Percentiles rank a stretch among this genome's conserved stretches.
These are phyloP conservation scores for Microtus richardsoni DNA, from an alignment of 2,113 vertebrate species.

Conservation along the genomic window DNA sequence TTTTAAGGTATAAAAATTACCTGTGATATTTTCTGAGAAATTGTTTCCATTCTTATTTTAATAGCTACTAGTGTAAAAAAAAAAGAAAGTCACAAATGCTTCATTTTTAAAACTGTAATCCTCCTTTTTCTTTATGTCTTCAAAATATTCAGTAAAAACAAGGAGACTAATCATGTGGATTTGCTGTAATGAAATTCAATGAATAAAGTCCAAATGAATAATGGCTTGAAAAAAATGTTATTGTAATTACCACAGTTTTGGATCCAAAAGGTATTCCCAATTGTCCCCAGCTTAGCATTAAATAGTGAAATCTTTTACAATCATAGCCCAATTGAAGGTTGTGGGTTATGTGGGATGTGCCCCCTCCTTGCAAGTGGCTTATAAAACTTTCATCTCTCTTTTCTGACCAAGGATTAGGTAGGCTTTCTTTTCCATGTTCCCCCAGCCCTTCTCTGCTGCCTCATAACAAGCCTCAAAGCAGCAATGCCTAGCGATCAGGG, in stretches of 20 bases:
- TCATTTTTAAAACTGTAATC: neutral
- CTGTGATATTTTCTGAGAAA: neutral
- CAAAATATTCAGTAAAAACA: neutral
- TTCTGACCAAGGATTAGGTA: neutral
- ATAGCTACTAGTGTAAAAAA: neutral
- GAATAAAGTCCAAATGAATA: neutral
- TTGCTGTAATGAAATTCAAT: neutral
- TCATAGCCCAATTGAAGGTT: neutral
- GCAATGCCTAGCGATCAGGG: neutral
- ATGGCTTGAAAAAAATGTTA: neutral
- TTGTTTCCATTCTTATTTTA: conserved; percentile 40
- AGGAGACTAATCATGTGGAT: neutral
- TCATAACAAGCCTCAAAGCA: neutral
- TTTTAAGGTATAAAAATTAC: neutral
- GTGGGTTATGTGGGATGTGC: too few relatives aligned
- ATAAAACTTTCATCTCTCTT: neutral
- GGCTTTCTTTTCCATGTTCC: neutral
- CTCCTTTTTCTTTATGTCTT: conserved; percentile 14
- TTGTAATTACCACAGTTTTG: neutral
- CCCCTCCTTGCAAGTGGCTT: neutral
- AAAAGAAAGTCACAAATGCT: neutral
- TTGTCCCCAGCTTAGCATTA: neutral
- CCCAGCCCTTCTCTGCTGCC: neutral
- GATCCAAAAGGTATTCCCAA: neutral
- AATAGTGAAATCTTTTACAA: neutral